phyloP scores from a whole-genome alignment of 2,113 vertebrate species.

The Misgurnus mizolepis region DNA sequence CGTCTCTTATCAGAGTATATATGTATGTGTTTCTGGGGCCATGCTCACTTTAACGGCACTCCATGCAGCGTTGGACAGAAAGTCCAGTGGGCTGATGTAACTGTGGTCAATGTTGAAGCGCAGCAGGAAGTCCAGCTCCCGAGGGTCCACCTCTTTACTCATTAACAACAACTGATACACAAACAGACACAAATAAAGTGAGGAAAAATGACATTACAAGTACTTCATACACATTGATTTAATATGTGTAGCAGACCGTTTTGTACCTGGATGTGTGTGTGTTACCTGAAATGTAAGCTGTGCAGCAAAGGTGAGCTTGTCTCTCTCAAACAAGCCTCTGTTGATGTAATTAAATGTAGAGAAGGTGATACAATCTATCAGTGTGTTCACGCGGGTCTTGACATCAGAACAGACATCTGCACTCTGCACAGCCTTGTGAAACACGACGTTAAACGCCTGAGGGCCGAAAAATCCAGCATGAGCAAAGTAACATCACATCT shows the following conservation, averaged over 20 bases:
- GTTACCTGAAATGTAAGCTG: constrained; percentile 73
- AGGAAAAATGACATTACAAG: background rate
- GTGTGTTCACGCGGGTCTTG: constrained; percentile 71
- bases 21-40: background rate
- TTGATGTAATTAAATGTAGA: constrained; percentile 79
- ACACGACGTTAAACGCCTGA: constrained; percentile 78
- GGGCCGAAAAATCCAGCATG: background rate
- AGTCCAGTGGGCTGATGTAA: constrained; percentile 75
- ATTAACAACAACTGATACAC: constrained; percentile 71
- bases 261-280: background rate
- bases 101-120: constrained; percentile 77
- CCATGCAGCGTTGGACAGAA: constrained; percentile 75
- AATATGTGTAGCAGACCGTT: background rate
- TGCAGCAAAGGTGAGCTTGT: constrained; percentile 77
- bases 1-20: background rate
- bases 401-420: constrained; percentile 71
- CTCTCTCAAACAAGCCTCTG: constrained; percentile 75
- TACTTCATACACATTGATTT: background rate
- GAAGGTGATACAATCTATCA: constrained; percentile 71
- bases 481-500: background rate
- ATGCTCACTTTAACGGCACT: constrained; percentile 76
- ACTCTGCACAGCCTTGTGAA: constrained; percentile 76
- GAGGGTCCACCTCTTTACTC: constrained; percentile 72
- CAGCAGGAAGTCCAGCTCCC: constrained; percentile 79
- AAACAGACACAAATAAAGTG: constrained; percentile 27